Evolutionary conservation across 2,797 vertebrate genomes (phyloP), one percentile per base, ranked within the genome.

Genomic region (Esox masquinongy): DNA sequence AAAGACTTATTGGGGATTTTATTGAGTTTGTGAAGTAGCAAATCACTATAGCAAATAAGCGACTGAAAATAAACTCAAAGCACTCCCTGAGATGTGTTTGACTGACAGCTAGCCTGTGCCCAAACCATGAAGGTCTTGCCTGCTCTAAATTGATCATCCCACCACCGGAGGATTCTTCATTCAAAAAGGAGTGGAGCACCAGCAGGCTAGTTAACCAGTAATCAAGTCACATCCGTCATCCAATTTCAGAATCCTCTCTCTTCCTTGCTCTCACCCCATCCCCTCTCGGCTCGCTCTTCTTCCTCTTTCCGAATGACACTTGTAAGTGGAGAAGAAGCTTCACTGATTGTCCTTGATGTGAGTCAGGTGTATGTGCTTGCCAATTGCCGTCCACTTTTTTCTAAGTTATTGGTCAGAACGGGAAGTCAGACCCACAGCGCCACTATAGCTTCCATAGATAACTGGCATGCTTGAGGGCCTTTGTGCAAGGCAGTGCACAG

Each of bases 221-320:
- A 89, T 91, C 86, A 89, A 89, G 88, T 88, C 90, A 90, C 86
- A 91, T 91, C 86, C 77, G 78, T 92, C 88, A 88, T 89, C 82
- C 89, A 77, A 85, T 88, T 90, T 83, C 71, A 83, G 81, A 89
- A 87, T 85, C 87, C 79, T 74, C 77, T 81, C 83, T 19, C 19
- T 39, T n/a, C 6, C 9, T 19, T 8, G 14, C 67, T 6, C 81
- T 84, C 80, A 31, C 77, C 74, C 29, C 16, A 26, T 12, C 19
- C 26, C 11, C 80, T 79, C 80, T 86, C 82, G 85, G 81, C 82
- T 83, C 5, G 26, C 87, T 79, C 82, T 84, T 74, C 86, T 85
- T 24, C n/a, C 72, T 64, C 78, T 79, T 16, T 72, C 77, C 77
- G 79, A 86, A 85, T 85, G 83, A 85, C 82, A 83, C 82, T 89